Base-by-base conservation (phyloP, 2,797 vertebrate species). In the Muscicapa comitata region DNA sequence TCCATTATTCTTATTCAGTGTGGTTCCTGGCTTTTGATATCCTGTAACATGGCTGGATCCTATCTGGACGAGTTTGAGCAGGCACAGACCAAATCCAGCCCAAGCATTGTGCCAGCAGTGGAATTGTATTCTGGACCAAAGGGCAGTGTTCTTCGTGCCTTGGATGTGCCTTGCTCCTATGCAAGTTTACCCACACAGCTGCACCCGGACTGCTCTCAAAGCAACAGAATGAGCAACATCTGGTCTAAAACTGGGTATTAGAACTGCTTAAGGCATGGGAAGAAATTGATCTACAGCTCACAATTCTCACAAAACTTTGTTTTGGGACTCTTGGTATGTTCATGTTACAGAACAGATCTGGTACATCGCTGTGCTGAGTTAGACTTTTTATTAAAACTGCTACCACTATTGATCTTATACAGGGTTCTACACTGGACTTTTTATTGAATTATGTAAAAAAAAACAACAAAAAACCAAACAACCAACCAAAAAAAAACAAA, bases 81-180 rank as follows among this genome's bases (percentile, higher is more conserved):
- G 21, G 17, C 31, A 24, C 9, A 58, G 21, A 15, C 24, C 38
- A 73, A 90, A 92, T 43, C 2, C n/a, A 62, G 0, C 1, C 0
- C 2, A 42, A 13, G 8, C 25, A 28, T 4, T 23, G 28, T 42
- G 24, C 12, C n/a, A 42, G 26, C 20, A 45, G 20, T 17, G 80
- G 43, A 57, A n/a, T 26, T 11, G 4, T 19, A 7, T n/a, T 54
- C 24, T 53, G 38, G 26, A 70, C 35, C 2, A 4, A 45, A n/a
- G 29, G 16, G 38, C 28, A 17, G 13, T 6, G 33, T 16, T 57
- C 47, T 61, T 55, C 28, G 26, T 50, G 48, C 26, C 26, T 28
- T 50, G 47, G 35, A 57, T 65, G 5, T 38, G 14, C 29, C 58
- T 57, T 57, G 8, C 17, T 65, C 35, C 42, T 40, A 0, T 6